A percentile compares a stretch with the other conserved stretches of the same genome.
Conservation (phyloP, 2,797 vertebrate genomes). For the Intellagama lesueurii region DNA sequence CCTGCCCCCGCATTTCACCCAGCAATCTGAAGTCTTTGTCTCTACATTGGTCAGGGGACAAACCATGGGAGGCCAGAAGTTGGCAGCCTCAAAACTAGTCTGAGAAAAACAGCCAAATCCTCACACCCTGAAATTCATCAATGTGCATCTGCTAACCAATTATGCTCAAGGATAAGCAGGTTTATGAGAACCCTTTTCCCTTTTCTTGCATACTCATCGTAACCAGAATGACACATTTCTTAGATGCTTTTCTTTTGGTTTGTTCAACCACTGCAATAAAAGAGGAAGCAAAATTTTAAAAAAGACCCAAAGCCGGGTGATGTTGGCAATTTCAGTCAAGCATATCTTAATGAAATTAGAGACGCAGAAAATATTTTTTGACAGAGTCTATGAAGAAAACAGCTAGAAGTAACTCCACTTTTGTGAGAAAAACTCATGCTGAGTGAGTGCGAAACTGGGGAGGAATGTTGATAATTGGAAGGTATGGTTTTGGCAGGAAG, state of each 20-base stretch:
- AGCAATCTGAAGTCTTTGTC: conserved; percentile 8
- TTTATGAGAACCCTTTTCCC: background rate
- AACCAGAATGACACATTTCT: conserved; percentile 66
- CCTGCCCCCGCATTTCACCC: background rate
- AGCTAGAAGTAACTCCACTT: conserved; percentile 74
- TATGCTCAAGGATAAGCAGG: conserved; percentile 12
- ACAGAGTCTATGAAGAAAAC: conserved; percentile 72
- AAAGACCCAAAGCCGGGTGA: conserved; percentile 11
- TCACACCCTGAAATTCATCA: conserved; percentile 15
- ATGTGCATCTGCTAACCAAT: conserved; percentile 26
- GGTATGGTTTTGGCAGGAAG: conserved; percentile 78
- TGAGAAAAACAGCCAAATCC: conserved; percentile 13
- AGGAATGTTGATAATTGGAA: conserved; percentile 76
- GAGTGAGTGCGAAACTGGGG: conserved; percentile 54
- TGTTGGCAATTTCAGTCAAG: conserved; percentile 76
- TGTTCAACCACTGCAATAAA: conserved; percentile 62
- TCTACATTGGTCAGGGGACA: background rate
- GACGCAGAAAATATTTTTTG: conserved; percentile 81
- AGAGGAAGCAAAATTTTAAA: background rate
- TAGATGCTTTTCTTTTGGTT: conserved; percentile 69
- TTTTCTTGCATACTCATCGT: conserved; percentile 46
- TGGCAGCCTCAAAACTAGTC: conserved; percentile 25
- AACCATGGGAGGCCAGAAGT: conserved; percentile 17
- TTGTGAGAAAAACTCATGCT: conserved; percentile 62
- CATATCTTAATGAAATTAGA: conserved; percentile 80